Base-by-base conservation (phyloP, 2,888 invertebrate species). In the Agriopis marginaria region DNA sequence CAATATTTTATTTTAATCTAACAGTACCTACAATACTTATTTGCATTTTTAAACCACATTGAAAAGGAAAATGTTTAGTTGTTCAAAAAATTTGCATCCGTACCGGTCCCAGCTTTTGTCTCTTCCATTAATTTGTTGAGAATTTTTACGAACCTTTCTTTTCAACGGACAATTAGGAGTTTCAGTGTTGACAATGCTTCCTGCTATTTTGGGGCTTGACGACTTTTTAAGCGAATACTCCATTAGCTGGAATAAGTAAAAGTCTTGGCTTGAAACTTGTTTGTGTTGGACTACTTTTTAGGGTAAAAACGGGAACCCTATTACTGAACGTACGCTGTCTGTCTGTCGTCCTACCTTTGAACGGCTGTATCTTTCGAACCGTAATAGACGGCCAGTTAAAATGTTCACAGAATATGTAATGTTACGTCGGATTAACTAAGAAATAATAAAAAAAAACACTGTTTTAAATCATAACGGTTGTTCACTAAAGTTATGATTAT, bases 51-150 rank as follows among this genome's bases (percentile, higher is more conserved):
- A 42, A 54, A 63, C 55, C 81, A 78, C 79, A 79, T 80, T 81
- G 83, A 83, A 86, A 88, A 61, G 54, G 88, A 90, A 89, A 89
- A 90, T 87, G 87, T 88, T 88, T 87, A 87, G 87, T 88, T 82
- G 86, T 84, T 68, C 80, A 76, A 81, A 74, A 79, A 87, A 90
- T 90, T 90, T 79, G 86, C 90, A 90, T 90, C 86, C 82, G 82
- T 83, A 82, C 83, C 83, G 82, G 82, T 79, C 82, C 83, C 78
- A 75, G 63, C 68, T 69, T 76, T 73, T 74, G 75, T 72, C 67
- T 66, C 66, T 76, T 74, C 74, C 83, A 78, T 83, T 84, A 79
- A 84, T 85, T 83, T 83, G 83, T 84, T 77, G 77, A 75, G 76
- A 75, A 69, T 78, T 82, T 81, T 81, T 78, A 75, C 74, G 76